Base-by-base conservation (phyloP, 2,888 invertebrate genomes). In the Meganola albula region DNA sequence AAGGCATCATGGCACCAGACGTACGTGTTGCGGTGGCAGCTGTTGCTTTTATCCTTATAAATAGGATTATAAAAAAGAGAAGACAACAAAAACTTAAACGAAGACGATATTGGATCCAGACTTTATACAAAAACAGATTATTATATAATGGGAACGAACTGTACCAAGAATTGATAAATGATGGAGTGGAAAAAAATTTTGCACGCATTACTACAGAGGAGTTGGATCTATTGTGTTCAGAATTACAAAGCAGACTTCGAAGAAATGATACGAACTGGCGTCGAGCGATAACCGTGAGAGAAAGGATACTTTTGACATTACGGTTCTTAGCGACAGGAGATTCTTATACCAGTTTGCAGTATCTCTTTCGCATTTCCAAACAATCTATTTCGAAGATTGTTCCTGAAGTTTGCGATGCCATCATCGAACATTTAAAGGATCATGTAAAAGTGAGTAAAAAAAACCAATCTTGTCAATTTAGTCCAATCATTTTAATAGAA, bases 11-110 rank as follows among this genome's bases (percentile, higher is more conserved):
- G 37, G 38, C 38, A 44, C 40, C 42, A 42, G 37, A 42, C 35
- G 40, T 39, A 38, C 39, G 42, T 35, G 34, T 37, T 29, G 40
- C 46, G 28, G 38, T 43, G 43, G 36, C 40, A 45, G 42, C 45
- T 45, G 39, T 44, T 37, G 34, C 34, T 44, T 40, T 44, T 40
- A 33, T 44, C 24, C 32, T 44, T 34, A 37, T 39, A 37, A 41
- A 31, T 34, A 39, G 34, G 36, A 37, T 44, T 41, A 24, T 24
- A 24, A 39, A 42, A 45, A 44, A 38, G 34, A 36, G 40, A 44
- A 41, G 31, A 39, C 37, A 34, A 34, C 25, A 37, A 42, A 38
- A 34, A 37, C 34, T 29, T 36, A 33, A 25, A 10, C 24, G 24
- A 24, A 24, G 24, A 24, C 24, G 10, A 3, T 24, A 24, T 11